Evolutionary conservation across 1,140 invertebrate genomes (phyloP).

Genomic region (Drosophila quadrilineata): DNA sequence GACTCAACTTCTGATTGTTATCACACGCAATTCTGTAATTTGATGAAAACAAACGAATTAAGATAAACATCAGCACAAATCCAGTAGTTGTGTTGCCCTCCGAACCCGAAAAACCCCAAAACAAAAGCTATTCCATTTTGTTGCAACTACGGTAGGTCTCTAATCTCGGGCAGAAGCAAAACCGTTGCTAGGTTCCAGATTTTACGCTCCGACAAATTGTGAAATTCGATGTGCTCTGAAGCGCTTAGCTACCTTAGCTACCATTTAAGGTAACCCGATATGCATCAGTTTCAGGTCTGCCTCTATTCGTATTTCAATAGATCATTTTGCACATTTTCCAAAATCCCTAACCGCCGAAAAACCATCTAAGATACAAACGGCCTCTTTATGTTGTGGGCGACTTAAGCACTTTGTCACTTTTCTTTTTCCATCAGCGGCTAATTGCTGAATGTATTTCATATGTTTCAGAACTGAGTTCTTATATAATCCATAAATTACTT

Average conservation of each 20-base stretch:
- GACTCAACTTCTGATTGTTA: conserved; percentile 64
- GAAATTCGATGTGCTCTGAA: conserved; percentile 55
- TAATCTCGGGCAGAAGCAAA: conserved; percentile 36
- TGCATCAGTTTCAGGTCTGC: conserved; percentile 18
- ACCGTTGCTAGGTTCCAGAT: conserved; percentile 17
- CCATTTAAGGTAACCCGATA: conserved; percentile 54
- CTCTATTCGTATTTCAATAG: conserved; percentile 1
- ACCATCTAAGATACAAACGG: conserved; percentile 3
- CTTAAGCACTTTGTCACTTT: conserved; percentile 14
- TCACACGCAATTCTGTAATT: conserved; percentile 80
- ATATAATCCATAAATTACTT: too few relatives aligned
- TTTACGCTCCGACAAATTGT: conserved; percentile 33
- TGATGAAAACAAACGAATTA: conserved; percentile 81
- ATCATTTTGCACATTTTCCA: conserved; percentile 34
- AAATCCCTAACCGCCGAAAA: conserved; percentile 41
- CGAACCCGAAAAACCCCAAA: background rate
- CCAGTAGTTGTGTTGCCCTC: conserved; percentile 59
- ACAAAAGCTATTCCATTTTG: conserved; percentile 31
- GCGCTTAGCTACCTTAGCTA: too few relatives aligned
- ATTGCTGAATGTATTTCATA: conserved; percentile 18
- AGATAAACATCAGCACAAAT: conserved; percentile 69
- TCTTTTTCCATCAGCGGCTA: conserved; percentile 10
- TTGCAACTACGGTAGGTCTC: conserved; percentile 13
- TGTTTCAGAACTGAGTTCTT: too few relatives aligned
- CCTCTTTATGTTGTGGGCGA: background rate